A percentile compares a stretch with the other conserved stretches of the same genome.
These are phyloP conservation scores for Drosophila imparisetae DNA, from an alignment of 2,888 invertebrate genomes.

Conservation along the genomic window DNA sequence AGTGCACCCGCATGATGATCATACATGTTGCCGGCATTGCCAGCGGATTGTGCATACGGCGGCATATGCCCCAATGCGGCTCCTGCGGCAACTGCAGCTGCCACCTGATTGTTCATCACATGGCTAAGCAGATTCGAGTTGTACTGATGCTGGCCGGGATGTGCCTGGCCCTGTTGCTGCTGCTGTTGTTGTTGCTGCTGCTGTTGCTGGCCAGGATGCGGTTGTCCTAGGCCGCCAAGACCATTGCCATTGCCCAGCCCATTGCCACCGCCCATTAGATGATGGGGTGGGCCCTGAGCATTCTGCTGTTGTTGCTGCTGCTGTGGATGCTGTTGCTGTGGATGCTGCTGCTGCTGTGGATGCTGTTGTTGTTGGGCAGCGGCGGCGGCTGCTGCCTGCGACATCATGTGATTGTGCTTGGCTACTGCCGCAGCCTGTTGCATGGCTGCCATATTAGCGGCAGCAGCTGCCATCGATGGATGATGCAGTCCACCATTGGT, in stretches of 20 bases:
- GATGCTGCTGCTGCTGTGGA: conserved; percentile 85
- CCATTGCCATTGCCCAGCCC: conserved; percentile 85
- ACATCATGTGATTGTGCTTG: conserved; percentile 83
- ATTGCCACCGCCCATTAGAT: conserved; percentile 81
- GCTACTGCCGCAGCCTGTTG: conserved; percentile 82
- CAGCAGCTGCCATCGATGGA: conserved; percentile 81
- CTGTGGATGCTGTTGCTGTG: conserved; percentile 85
- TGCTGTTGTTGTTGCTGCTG: conserved; percentile 52
- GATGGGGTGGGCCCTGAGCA: conserved; percentile 85
- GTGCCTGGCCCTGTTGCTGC: conserved; percentile 55
- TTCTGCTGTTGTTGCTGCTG: conserved; percentile 86
- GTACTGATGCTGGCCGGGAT: conserved; percentile 78
- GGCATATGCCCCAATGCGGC: conserved; percentile 82
- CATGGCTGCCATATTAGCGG: conserved; percentile 83
- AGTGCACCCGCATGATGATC: conserved; percentile 82
- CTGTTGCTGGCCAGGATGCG: conserved; percentile 86
- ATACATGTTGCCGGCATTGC: conserved; percentile 80
- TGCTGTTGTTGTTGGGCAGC: conserved; percentile 85
- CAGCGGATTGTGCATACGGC: conserved; percentile 82
- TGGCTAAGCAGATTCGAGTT: conserved; percentile 84
- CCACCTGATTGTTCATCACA: conserved; percentile 82
- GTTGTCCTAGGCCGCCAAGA: conserved; percentile 84
- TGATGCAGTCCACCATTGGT: conserved; percentile 83
- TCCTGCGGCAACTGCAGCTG: conserved; percentile 76
- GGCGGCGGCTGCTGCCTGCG: conserved; percentile 82